Base-by-base conservation (phyloP, 2,888 invertebrate genomes). In the Volucella zonaria region DNA sequence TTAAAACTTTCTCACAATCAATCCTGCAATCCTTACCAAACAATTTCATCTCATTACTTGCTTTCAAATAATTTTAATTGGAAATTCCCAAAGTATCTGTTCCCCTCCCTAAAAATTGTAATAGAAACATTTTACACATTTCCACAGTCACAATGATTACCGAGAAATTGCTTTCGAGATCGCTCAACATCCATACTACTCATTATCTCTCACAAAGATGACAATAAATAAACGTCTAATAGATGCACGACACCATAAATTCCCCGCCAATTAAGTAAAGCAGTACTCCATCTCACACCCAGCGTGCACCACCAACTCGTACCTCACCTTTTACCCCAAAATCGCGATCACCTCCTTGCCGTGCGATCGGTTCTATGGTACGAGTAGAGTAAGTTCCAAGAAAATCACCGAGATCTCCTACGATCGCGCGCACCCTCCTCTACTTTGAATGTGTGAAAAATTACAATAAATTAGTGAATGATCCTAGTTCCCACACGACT, bases 201-300 rank as follows among this genome's bases (percentile, higher is more conserved):
- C 76, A 81, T 81, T 85, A 81, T 81, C 76, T 62, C 42, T 51
- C 71, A 40, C 68, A 42, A 31, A 85, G 81, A 80, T 81, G 81
- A 85, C 81, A 85, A 85, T 85, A 85, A 85, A 80, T 85, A 81
- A 71, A 81, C 76, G 85, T 85, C 85, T 85, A 85, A 85, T 81
- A 51, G 81, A 85, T 85, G 80, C 85, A 85, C 85, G 85, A 85
- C 81, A 85, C 81, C 75, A 85, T 85, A 85, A 85, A 85, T 85
- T 81, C 85, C 81, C 75, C 64, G 66, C 66, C 83, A 80, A 75
- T 83, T 83, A 80, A 80, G 76, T 81, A 71, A 40, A 83, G 75
- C 79, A 70, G 79, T 49, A 52, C 78, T 61, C 45, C 70, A 71
- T 38, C 79, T 79, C 79, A 61, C 82, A 83, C 82, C 82, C 82